Evolutionary conservation across 2,797 vertebrate genomes (phyloP).

Genomic region (Galago senegalensis): DNA sequence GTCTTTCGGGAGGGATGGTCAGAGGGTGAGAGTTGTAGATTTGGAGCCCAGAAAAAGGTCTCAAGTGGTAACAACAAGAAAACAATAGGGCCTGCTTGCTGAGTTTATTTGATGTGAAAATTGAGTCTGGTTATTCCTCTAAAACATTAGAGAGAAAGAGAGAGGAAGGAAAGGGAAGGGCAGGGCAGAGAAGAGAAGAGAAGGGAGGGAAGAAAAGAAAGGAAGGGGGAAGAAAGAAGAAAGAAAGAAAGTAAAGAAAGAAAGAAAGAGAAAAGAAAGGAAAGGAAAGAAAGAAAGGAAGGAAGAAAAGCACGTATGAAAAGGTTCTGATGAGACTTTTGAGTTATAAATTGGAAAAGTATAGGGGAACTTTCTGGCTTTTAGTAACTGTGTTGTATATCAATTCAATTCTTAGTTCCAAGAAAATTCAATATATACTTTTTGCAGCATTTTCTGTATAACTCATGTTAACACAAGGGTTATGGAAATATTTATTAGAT

Average conservation of each 20-base stretch:
- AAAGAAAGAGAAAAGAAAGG: no score
- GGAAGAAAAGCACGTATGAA: neutral
- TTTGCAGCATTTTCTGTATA: neutral
- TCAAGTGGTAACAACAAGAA: slow-evolving; percentile 17
- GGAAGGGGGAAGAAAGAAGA: no score
- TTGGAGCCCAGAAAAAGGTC: slow-evolving; percentile 21
- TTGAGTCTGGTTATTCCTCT: neutral
- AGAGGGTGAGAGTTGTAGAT: neutral
- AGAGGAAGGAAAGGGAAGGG: no score
- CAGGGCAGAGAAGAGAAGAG: no score
- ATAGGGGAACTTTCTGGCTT: neutral
- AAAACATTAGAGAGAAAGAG: neutral
- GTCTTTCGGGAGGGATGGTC: neutral
- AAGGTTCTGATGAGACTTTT: neutral
- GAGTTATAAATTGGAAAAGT: slow-evolving; percentile 2
- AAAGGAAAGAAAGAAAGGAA: no score
- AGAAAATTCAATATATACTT: neutral
- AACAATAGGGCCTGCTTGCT: neutral
- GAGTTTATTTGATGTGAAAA: slow-evolving; percentile 66
- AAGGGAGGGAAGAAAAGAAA: no score
- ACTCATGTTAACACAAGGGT: neutral
- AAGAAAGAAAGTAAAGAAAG: no score
- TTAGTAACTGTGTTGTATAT: neutral
- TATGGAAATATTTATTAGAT: neutral
- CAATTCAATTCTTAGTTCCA: neutral